Percentiles rank a stretch among this genome's conserved stretches.
These are phyloP conservation scores for Orestias chungarensis DNA, from an alignment of 2,797 vertebrate genomes.

Conservation along the genomic window DNA sequence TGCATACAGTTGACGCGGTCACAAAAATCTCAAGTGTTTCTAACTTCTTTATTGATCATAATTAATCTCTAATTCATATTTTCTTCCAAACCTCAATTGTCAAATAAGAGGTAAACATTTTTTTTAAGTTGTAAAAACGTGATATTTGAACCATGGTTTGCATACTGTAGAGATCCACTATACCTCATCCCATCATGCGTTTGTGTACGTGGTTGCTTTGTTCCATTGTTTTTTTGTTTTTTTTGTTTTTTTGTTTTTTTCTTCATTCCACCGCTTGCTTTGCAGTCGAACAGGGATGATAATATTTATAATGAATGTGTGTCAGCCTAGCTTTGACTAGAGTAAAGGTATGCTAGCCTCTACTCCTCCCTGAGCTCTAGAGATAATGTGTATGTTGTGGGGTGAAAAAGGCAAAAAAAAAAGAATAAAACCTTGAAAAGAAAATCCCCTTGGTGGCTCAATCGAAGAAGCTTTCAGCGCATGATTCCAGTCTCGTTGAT, in stretches of 20 bases:
- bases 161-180: constrained; percentile 26
- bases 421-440: constrained; percentile 38
- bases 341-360: constrained; percentile 61
- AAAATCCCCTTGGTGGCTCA: constrained; percentile 52
- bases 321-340: constrained; percentile 57
- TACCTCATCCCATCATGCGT: constrained; percentile 35
- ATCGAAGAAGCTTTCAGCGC: constrained; percentile 37
- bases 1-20: background rate
- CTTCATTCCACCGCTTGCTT: constrained; percentile 50
- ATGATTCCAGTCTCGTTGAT: constrained; percentile 37
- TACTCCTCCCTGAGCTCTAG: constrained; percentile 65
- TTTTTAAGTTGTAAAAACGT: background rate
- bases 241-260: background rate
- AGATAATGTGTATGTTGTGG: constrained; percentile 57
- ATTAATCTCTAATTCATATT: background rate
- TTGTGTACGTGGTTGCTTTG: constrained; percentile 59
- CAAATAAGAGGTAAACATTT: background rate
- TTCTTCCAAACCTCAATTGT: background rate
- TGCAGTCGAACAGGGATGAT: constrained; percentile 62
- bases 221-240: constrained; percentile 55
- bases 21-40: background rate
- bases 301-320: constrained; percentile 66
- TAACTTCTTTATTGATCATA: background rate
- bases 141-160: background rate
- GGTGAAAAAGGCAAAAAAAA: constrained; percentile 56